Evolutionary conservation across 2,797 vertebrate genomes (phyloP), one percentile per base, ranked within the genome.

Genomic region (Microchirus variegatus): DNA sequence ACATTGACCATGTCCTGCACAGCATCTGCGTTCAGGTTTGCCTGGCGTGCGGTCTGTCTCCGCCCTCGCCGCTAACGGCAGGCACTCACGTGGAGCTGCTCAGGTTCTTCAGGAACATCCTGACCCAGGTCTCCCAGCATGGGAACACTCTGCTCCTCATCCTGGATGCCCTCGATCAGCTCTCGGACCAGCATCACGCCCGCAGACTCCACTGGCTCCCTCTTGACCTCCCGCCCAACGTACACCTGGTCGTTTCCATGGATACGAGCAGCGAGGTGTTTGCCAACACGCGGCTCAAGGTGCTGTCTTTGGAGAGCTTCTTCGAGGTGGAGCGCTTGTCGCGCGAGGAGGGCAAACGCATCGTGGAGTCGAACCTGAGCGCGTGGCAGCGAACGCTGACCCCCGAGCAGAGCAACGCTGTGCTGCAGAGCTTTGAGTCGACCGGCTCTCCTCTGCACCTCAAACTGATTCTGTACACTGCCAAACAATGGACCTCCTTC

Each of bases 171-270:
- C 7, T 94, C 65, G 94, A 95, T 11, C 91, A 85, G 11, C 85
- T 97, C 1, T 81, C 91, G 1, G 64, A 85, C 8, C 45, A 36
- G 2, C 63, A 59, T 6, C 70, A 61, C 0, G 66, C 89, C 1
- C 87, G 67, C 62, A 81, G 78, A 9, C 55, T 93, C 11, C 73
- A 65, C 53, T 95, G 95, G 94, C 74, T 96, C 63, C 95, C 94
- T 0, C 41, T 77, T 40, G 63, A 52, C 11, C 78, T 95, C 17
- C 94, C 95, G 0, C 87, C 93, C 0, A 85, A 89, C 10, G 77
- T 95, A 5, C 93, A 94, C 53, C 51, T 95, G 15, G 61, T 94
- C 17, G 68, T 96, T 31, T 95, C 95, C 0, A 84, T 87, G 50
- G 73, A 87, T 10, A 71, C 45, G 3, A 78, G 79, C 4, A 59